Conservation (phyloP, 23 tunicate genomes). For the Phallusia fumigata region DNA sequence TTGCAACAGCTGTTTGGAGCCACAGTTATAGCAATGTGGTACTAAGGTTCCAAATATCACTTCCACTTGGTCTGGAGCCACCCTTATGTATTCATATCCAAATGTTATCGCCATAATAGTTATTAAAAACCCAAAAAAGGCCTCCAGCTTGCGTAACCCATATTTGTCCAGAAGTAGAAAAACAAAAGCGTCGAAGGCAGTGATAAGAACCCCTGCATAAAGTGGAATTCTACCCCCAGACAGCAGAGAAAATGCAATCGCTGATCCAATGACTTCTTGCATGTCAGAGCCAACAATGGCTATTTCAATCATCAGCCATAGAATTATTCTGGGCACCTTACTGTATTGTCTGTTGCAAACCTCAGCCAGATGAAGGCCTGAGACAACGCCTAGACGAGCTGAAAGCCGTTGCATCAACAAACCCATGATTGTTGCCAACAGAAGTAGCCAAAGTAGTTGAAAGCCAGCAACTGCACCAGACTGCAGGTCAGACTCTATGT, state of each 20-base stretch:
- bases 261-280: constrained; percentile 73
- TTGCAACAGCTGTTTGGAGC: constrained; percentile 34
- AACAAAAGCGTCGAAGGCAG: constrained; percentile 47
- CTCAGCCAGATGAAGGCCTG: constrained; percentile 61
- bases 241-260: constrained; percentile 49
- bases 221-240: constrained; percentile 48
- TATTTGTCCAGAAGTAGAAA: no score
- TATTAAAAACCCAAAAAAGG: constrained; percentile 47
- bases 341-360: constrained; percentile 40
- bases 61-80: constrained; percentile 44
- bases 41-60: constrained; percentile 31
- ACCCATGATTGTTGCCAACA: constrained; percentile 41
- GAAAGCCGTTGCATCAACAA: constrained; percentile 54
- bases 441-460: no score
- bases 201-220: constrained; percentile 55
- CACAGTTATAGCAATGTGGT: constrained; percentile 40
- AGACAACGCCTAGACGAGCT: constrained; percentile 42
- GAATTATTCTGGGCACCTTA: constrained; percentile 26
- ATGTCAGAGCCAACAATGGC: no score
- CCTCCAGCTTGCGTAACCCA: constrained; percentile 54
- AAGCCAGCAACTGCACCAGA: no score
- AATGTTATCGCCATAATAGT: constrained; percentile 59
- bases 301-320: constrained; percentile 61
- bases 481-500: constrained; percentile 61
- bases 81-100: constrained; percentile 51